Base-by-base conservation (phyloP, 2,113 vertebrate species). In the Cheilinus undulatus region DNA sequence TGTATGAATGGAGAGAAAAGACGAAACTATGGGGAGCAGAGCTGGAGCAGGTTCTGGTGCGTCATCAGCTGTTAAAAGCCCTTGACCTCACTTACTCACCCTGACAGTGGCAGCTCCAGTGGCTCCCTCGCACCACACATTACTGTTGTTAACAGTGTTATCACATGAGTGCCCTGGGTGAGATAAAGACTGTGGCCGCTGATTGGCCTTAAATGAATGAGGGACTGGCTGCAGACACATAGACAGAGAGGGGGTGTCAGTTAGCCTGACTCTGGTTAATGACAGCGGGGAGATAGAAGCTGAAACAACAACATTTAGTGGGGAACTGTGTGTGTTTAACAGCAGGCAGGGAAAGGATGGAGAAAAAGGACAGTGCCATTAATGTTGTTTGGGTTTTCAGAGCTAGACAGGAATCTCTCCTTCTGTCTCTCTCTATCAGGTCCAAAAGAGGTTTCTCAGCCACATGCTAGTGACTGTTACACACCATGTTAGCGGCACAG, bases 61-160 rank as follows among this genome's bases (percentile, higher is more conserved):
- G 51, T 86, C 50, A 36, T 58, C 49, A 75, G 69, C 85, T 84
- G 76, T 85, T 85, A 91, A 89, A 88, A 89, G 73, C 78, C 77
- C 82, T 92, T 87, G 84, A 92, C 86, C 86, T 76, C 73, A 85
- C 84, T 84, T 79, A 76, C 64, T 90, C 82, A 83, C 85, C 82
- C 78, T 63, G 69, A 86, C 87, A 88, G 87, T 78, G 87, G 86
- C 80, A 87, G 82, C 66, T 80, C 64, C 80, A 75, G 80, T 85
- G 76, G 83, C 83, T 89, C 80, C 77, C 79, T 85, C 63, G 26
- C 42, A 8, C 59, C 77, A 87, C 80, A 80, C 92, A 91, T 88
- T 92, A 87, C 78, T 73, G 91, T 89, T 89, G 93, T 93, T 93
- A 85, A 92, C 87, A 48, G 92, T 68, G 82, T 94, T 95, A 95